phyloP scores from a whole-genome alignment of 2,888 invertebrate genomes.

The Drosophila nigricruria region DNA sequence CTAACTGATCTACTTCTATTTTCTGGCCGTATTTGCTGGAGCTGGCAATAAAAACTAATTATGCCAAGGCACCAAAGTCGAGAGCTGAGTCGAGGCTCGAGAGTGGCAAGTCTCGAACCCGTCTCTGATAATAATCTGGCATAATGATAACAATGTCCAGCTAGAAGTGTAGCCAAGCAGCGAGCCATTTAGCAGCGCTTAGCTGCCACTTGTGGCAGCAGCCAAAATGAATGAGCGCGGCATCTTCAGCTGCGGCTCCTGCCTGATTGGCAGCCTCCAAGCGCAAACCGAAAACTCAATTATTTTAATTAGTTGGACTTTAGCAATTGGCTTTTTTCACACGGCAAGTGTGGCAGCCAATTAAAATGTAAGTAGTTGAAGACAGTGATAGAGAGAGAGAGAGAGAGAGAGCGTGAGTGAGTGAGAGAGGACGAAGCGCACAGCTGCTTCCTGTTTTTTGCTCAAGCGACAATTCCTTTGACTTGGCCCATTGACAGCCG shows the following conservation, averaged over 20 bases:
- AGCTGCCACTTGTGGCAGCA: conserved; percentile 43
- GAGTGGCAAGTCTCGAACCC: background rate
- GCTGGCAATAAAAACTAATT: conserved; percentile 74
- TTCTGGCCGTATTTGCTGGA: conserved; percentile 61
- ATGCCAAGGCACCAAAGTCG: conserved; percentile 44
- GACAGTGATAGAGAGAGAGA: conserved; percentile 11
- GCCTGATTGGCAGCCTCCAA: conserved; percentile 41
- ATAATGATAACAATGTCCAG: conserved; percentile 73
- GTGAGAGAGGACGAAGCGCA: background rate
- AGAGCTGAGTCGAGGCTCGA: background rate
- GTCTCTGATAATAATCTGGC: conserved; percentile 73
- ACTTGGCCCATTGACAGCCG: conserved; percentile 69
- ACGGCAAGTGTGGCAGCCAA: conserved; percentile 43
- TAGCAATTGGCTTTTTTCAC: conserved; percentile 58
- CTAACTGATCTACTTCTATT: background rate
- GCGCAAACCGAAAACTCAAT: conserved; percentile 55
- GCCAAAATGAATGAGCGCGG: conserved; percentile 1
- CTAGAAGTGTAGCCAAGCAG: conserved; percentile 21
- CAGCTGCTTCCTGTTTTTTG: conserved; percentile 47
- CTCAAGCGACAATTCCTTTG: conserved; percentile 55
- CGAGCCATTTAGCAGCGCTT: conserved; percentile 58
- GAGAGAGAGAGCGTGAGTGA: background rate
- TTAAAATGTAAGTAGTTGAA: conserved; percentile 51
- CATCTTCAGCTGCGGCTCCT: background rate
- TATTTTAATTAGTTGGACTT: conserved; percentile 71